Percentiles rank a stretch among this genome's conserved stretches.
Evolutionary conservation across 2,888 invertebrate genomes (phyloP).

Genomic region (Deilephila elpenor): DNA sequence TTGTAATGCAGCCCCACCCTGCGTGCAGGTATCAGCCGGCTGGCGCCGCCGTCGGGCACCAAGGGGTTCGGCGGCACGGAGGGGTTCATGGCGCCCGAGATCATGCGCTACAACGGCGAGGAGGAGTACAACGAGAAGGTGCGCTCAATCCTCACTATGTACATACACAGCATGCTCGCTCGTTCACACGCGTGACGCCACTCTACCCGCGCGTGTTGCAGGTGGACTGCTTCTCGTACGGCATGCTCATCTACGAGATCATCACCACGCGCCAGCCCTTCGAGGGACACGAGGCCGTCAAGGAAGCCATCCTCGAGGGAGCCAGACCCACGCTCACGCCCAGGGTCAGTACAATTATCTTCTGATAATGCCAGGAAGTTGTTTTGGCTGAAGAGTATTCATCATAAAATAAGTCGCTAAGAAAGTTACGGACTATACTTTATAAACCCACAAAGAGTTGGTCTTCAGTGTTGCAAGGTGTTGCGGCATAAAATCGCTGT

Average conservation of each 20-base stretch:
- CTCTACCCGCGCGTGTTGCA: constrained; percentile 50
- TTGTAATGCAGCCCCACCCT: neutral
- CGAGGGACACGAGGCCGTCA: constrained; percentile 98
- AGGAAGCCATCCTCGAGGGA: constrained; percentile 98
- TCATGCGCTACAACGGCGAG: constrained; percentile 98
- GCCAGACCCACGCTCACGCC: constrained; percentile 95
- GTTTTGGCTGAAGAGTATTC: too few species aligned
- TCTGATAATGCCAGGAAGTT: neutral
- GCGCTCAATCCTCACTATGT: neutral
- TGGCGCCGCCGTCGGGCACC: constrained; percentile 94
- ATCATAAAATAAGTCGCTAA: too few species aligned
- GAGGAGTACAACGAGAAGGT: constrained; percentile 99
- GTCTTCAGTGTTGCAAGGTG: too few species aligned
- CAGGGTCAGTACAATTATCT: constrained; percentile 81
- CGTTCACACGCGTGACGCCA: too few species aligned
- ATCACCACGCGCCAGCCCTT: constrained; percentile 97
- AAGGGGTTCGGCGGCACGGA: constrained; percentile 99
- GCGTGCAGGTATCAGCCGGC: constrained; percentile 90
- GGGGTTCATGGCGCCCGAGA: constrained; percentile 99
- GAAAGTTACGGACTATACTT: too few species aligned
- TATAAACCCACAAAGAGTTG: too few species aligned
- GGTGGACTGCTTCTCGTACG: constrained; percentile 99
- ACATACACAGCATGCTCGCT: too few species aligned
- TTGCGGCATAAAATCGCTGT: neutral
- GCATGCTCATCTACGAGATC: constrained; percentile 98